Evolutionary conservation across 2,797 vertebrate species (phyloP).

Genomic region (Helarctos malayanus): DNA sequence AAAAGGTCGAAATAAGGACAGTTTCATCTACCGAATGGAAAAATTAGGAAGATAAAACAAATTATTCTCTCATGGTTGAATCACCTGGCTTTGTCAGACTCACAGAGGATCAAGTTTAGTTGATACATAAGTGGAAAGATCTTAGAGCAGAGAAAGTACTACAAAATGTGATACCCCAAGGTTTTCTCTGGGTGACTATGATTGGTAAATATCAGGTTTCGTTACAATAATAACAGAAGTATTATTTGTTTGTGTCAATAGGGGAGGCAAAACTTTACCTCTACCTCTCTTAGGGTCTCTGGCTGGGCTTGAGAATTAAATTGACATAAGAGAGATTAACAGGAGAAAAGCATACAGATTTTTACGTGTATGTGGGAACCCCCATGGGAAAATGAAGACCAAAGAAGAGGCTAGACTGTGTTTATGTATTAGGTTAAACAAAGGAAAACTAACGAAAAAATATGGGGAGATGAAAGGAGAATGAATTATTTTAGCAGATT

Average conservation of each 20-base stretch:
- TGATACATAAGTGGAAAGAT: not conserved
- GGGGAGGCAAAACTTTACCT: not conserved
- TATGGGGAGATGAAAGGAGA: not conserved
- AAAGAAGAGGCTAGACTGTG: not conserved
- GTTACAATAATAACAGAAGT: not conserved
- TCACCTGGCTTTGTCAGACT: not conserved
- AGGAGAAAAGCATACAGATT: not conserved
- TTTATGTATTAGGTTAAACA: not conserved
- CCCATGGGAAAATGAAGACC: not conserved
- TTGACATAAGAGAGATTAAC: not conserved
- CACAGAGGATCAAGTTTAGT: not conserved
- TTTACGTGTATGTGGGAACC: not conserved
- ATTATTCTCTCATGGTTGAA: not conserved
- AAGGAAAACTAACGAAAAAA: not conserved
- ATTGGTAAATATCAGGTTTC: not conserved
- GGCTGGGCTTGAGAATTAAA: not conserved
- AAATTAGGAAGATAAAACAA: not conserved
- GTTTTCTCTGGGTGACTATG: not conserved
- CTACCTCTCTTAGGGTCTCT: not conserved
- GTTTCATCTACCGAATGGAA: not conserved
- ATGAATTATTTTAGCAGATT: not conserved
- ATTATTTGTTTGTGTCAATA: not conserved
- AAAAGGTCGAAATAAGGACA: not conserved
- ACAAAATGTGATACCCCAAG: accelerated
- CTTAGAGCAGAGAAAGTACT: not conserved